Conservation (phyloP, 2,113 vertebrate genomes). For the Mormoops blainvillei region DNA sequence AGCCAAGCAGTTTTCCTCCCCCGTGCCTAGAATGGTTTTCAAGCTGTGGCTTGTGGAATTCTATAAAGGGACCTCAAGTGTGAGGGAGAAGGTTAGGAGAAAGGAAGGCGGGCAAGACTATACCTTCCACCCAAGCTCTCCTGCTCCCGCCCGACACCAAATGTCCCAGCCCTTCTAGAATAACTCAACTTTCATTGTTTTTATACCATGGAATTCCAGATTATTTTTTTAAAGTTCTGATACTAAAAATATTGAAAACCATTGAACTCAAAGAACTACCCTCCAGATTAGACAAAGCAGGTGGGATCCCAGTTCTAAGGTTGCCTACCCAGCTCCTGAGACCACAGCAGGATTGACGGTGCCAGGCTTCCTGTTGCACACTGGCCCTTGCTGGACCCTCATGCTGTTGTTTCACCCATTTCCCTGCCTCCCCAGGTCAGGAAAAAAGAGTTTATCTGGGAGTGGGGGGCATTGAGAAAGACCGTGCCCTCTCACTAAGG, state of each 20-base stretch:
- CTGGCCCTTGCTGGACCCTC: neutral
- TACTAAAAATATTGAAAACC: neutral
- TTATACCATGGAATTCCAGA: neutral
- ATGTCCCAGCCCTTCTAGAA: neutral
- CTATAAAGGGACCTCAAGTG: neutral
- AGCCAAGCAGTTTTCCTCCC: neutral
- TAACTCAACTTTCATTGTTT: neutral
- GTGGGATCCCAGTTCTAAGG: neutral
- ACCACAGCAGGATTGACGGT: neutral
- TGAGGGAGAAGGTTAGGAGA: neutral
- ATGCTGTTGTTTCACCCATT: neutral
- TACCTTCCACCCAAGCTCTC: neutral
- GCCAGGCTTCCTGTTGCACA: neutral
- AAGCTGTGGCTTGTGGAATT: neutral
- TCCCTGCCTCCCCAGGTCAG: neutral
- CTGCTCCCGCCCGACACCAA: neutral
- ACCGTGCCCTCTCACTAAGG: neutral
- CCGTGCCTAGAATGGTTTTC: neutral
- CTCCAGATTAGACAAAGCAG: neutral
- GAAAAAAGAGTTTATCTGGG: neutral
- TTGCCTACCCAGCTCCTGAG: no score
- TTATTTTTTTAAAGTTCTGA: neutral
- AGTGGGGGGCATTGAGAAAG: neutral
- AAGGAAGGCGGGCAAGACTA: neutral
- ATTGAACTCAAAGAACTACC: neutral